These are phyloP conservation scores for Syritta pipiens DNA, from an alignment of 2,888 invertebrate species.

Conservation along the genomic window DNA sequence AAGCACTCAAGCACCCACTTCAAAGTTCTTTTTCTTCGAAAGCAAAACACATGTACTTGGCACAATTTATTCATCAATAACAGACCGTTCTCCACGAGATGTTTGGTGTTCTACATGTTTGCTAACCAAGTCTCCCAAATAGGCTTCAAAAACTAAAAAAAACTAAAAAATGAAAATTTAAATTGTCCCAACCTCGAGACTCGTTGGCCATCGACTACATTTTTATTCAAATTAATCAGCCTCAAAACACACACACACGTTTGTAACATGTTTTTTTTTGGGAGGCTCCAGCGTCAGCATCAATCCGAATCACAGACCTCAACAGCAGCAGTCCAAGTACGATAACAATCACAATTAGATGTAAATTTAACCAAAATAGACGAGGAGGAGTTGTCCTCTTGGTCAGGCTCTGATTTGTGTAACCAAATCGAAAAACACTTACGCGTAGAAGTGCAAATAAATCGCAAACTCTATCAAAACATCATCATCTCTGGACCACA, in stretches of 20 bases:
- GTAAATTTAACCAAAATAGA: constrained; percentile 53
- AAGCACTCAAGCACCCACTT: constrained; percentile 2
- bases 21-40: not conserved
- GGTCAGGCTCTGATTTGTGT: constrained; percentile 45
- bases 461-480: constrained; percentile 57
- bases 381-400: too few species aligned
- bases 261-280: not conserved
- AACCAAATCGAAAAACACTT: constrained; percentile 38
- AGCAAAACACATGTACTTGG: constrained; percentile 30
- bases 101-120: constrained; percentile 7
- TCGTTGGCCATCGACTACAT: constrained; percentile 63
- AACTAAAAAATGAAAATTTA: not conserved
- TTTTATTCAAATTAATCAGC: constrained; percentile 63
- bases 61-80: constrained; percentile 40
- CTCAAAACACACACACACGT: not conserved
- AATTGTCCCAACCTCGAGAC: constrained; percentile 38
- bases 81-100: not conserved
- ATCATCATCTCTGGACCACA: constrained; percentile 29
- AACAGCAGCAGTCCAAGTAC: constrained; percentile 10
- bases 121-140: not conserved
- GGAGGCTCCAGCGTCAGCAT: constrained; percentile 18
- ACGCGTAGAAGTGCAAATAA: constrained; percentile 60
- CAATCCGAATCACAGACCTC: constrained; percentile 18
- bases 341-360: constrained; percentile 48
- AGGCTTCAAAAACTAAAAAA: not conserved